Percentiles rank a stretch among this genome's conserved stretches.
phyloP scores from a whole-genome alignment of 2,888 invertebrate species.

The Catocala sponsa region DNA sequence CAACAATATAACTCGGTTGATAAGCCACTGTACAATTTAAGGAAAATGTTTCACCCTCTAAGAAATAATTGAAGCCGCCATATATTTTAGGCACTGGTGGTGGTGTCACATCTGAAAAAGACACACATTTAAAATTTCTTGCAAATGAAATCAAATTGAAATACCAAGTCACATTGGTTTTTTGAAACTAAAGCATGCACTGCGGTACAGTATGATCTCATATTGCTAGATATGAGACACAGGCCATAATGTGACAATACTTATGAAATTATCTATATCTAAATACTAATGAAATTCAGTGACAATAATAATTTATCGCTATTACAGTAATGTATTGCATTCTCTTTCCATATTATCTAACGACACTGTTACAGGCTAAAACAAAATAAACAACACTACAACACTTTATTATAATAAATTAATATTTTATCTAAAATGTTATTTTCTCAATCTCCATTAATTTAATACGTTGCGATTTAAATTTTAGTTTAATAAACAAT shows the following conservation, averaged over 20 bases:
- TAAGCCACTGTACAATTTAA: constrained; percentile 72
- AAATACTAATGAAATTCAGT: no score
- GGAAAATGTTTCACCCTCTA: constrained; percentile 71
- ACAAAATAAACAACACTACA: not conserved
- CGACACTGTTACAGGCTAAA: not conserved
- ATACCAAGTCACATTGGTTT: not conserved
- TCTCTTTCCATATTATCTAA: not conserved
- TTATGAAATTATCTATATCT: no score
- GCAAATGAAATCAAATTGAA: no score
- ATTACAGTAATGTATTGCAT: no score
- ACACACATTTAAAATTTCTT: constrained; percentile 7
- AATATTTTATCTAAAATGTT: not conserved
- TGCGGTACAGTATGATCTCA: not conserved
- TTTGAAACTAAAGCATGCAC: constrained; percentile 10
- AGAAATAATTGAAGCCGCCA: constrained; percentile 52
- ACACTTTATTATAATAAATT: constrained; percentile 1
- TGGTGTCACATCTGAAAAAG: constrained; percentile 51
- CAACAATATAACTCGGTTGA: constrained; percentile 56
- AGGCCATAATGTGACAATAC: no score
- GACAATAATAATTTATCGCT: no score
- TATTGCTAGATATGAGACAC: not conserved
- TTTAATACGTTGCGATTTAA: constrained; percentile 6
- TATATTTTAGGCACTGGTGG: constrained; percentile 61
- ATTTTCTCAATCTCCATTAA: not conserved
- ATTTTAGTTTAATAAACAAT: constrained; percentile 1